Base-by-base conservation (phyloP, 2,113 vertebrate genomes). In the Furnarius figulus region DNA sequence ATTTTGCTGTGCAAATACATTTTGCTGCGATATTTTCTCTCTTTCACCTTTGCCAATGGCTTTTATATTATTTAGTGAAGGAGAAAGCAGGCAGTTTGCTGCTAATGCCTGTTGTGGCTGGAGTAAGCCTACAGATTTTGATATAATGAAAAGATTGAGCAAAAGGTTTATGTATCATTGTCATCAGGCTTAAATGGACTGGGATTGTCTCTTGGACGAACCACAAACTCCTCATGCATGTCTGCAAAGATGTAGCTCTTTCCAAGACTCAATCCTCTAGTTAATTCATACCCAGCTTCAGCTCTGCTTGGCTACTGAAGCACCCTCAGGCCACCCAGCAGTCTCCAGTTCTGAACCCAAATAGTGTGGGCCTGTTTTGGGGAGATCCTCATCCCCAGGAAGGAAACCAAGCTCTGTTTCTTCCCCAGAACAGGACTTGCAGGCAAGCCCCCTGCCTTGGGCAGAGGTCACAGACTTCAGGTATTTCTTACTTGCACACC, bases 301-400 rank as follows among this genome's bases (percentile, higher is more conserved):
- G 27, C 19, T 39, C 22, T 55, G 70, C 70, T 78, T 47, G 50
- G 73, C 76, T 84, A 11, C 49, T 44, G 62, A 14, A 53, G 58
- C 5, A 11, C 44, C 73, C 59, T 74, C 72, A n/a, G 46, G 30
- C 5, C 44, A 66, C 46, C 33, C 77, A 67, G 37, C 59, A 30
- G 46, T 4, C 17, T 62, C 80, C 72, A 50, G 39, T 12, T 46
- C 53, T 25, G 39, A 72, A 44, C 25, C n/a, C 72, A 70, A 37
- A 25, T 0, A 44, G 1, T 0, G 2, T 0, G 10, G 35, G 27
- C 33, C 85, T 63, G 25, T 75, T 87, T 10, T 23, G 33, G 58
- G 79, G 27, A 85, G 7, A 70, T 42, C 24, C 33, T 6, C 4
- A 65, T 39, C 8, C 24, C 53, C 67, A 61, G 46, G 73, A 65